These are phyloP conservation scores for Agapetus fuscipes DNA, from an alignment of 2,888 invertebrate genomes.

Conservation along the genomic window DNA sequence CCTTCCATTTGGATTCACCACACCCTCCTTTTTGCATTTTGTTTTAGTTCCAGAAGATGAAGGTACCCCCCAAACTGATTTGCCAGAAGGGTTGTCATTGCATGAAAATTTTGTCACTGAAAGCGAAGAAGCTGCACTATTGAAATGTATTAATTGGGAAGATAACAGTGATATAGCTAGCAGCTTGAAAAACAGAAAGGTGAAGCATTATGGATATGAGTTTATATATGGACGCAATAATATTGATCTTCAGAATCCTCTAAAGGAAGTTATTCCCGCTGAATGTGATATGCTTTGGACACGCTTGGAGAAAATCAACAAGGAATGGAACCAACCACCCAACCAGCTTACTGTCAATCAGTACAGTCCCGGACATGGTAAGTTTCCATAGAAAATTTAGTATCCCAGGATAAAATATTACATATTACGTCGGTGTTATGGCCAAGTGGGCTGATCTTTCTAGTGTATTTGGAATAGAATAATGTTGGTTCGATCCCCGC, in stretches of 20 bases:
- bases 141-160: constrained; percentile 49
- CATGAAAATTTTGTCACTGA: constrained; percentile 60
- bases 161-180: constrained; percentile 32
- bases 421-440: too few relatives aligned
- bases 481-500: too few relatives aligned
- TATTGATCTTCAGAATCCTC: constrained; percentile 62
- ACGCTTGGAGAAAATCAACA: constrained; percentile 38
- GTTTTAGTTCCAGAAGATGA: constrained; percentile 34
- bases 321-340: constrained; percentile 36
- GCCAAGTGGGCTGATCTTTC: too few relatives aligned
- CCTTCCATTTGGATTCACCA: too few relatives aligned
- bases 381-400: too few relatives aligned
- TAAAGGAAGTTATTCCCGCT: constrained; percentile 57
- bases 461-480: too few relatives aligned
- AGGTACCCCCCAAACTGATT: constrained; percentile 29
- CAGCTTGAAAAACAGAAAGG: constrained; percentile 70
- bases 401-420: too few relatives aligned
- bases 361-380: constrained; percentile 77
- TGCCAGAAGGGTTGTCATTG: constrained; percentile 62
- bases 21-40: too few relatives aligned
- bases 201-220: constrained; percentile 87
- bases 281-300: constrained; percentile 58
- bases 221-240: constrained; percentile 83
- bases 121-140: constrained; percentile 54
- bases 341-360: constrained; percentile 81